Conservation (phyloP, 2,797 vertebrate species). For the Fistularia commersonii region DNA sequence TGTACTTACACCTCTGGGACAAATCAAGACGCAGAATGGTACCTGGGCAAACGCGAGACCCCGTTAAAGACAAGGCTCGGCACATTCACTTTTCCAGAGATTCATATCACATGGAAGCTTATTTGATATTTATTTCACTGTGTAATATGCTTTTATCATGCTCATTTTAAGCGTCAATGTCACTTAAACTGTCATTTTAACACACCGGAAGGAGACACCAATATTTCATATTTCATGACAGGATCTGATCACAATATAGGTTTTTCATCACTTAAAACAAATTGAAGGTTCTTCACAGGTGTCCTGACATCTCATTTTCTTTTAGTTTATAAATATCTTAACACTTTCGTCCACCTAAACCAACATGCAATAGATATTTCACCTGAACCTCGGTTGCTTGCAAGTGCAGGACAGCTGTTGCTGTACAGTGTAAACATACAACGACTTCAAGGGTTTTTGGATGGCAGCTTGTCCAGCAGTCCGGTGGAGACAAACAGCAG, state of each 20-base stretch:
- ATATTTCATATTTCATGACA: too few species aligned
- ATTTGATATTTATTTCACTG: too few species aligned
- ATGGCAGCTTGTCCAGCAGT: conserved; percentile 37
- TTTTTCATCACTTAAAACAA: conserved; percentile 7
- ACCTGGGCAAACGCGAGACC: too few species aligned
- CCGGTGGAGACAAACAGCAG: conserved; percentile 55
- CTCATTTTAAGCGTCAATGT: too few species aligned
- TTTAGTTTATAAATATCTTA: conserved; percentile 30
- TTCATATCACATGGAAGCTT: too few species aligned
- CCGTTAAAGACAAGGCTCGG: too few species aligned
- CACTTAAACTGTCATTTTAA: too few species aligned
- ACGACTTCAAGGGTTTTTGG: conserved; percentile 27
- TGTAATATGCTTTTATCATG: too few species aligned
- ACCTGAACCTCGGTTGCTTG: conserved; percentile 37
- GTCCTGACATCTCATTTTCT: background rate
- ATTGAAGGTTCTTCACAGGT: conserved; percentile 6
- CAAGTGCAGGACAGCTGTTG: conserved; percentile 40
- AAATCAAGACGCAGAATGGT: too few species aligned
- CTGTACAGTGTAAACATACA: conserved; percentile 34
- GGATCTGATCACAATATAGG: too few species aligned
- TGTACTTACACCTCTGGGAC: background rate
- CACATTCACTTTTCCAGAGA: too few species aligned
- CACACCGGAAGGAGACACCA: too few species aligned
- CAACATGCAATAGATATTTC: conserved; percentile 46
- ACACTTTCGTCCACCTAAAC: conserved; percentile 15